Conservation (phyloP, 2,113 vertebrate genomes). For the Echinops telfairi region DNA sequence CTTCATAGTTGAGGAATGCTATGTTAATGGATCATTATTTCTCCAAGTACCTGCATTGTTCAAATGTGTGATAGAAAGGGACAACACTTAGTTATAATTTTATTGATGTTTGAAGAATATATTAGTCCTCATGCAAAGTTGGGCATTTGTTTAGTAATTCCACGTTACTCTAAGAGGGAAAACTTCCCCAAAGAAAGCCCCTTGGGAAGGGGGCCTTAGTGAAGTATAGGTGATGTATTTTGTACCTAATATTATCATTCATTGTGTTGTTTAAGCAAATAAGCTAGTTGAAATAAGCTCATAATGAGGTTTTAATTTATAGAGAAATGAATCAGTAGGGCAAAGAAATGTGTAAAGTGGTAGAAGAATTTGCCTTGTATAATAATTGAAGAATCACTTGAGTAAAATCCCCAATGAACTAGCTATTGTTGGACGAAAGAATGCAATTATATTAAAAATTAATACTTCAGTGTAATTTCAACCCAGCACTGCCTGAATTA, state of each 20-base stretch:
- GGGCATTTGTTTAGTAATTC: not conserved
- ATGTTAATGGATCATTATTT: conserved; percentile 22
- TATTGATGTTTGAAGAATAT: not conserved
- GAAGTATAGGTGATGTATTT: conserved; percentile 3
- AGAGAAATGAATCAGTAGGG: conserved; percentile 71
- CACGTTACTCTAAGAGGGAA: not conserved
- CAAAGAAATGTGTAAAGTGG: conserved; percentile 67
- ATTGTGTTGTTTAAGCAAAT: conserved; percentile 62
- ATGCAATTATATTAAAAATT: conserved; percentile 79
- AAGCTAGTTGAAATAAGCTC: conserved; percentile 69
- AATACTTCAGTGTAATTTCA: conserved; percentile 77
- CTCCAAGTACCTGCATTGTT: not conserved
- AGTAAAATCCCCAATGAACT: conserved; percentile 74
- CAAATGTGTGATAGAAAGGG: not conserved
- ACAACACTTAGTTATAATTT: not conserved
- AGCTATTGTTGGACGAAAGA: conserved; percentile 76
- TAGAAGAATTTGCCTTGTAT: conserved; percentile 67
- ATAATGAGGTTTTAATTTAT: conserved; percentile 81
- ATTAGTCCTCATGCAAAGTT: not conserved
- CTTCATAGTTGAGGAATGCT: not conserved
- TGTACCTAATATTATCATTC: conserved; percentile 37
- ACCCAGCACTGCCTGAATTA: conserved; percentile 70
- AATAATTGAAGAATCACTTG: conserved; percentile 75
- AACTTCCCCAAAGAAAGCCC: no score
- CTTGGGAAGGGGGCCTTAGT: conserved; percentile 59